Base-by-base conservation (phyloP, 2,888 invertebrate species). In the Brassicogethes aeneus region DNA sequence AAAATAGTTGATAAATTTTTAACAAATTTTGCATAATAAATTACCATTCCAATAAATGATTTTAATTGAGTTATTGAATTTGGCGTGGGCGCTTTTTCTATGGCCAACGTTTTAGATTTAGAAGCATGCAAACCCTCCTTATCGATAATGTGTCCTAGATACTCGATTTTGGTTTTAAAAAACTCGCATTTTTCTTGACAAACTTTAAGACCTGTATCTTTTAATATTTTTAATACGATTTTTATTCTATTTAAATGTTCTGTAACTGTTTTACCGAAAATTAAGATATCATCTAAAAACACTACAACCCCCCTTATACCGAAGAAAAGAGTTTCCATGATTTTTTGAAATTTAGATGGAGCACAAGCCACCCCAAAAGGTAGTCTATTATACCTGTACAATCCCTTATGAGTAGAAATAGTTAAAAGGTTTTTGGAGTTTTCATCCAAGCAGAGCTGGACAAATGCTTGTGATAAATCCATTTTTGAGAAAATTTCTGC, bases 341-440 rank as follows among this genome's bases (percentile, higher is more conserved):
- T 39, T 41, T 52, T 51, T 51, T 66, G 60, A 41, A 65, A 64
- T 40, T 60, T 58, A 2, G 56, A 55, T 0, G 61, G 59, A 2
- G 56, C 60, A 16, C 50, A 56, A 3, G 56, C 51, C 12, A 64
- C 45, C 1, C 60, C 60, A 37, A 50, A 61, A 8, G 57, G 47
- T 15, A 59, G 39, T 2, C 57, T 40, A 5, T 52, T n/a, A n/a
- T n/a, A n/a, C n/a, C n/a, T n/a, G n/a, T n/a, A n/a, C n/a, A n/a
- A n/a, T n/a, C n/a, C n/a, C 35, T 47, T 50, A 2, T 50, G 48
- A 1, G 60, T 60, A 36, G 52, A 54, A 2, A 61, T 57, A 0
- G 52, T 51, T 0, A 52, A 47, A 1, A 56, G 34, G 2, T 47
- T 15, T 36, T 54, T 45, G 1, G 50, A 51, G 1, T 40, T 33